Conservation (phyloP, 2,888 invertebrate species). For the Quadriops clusia region DNA sequence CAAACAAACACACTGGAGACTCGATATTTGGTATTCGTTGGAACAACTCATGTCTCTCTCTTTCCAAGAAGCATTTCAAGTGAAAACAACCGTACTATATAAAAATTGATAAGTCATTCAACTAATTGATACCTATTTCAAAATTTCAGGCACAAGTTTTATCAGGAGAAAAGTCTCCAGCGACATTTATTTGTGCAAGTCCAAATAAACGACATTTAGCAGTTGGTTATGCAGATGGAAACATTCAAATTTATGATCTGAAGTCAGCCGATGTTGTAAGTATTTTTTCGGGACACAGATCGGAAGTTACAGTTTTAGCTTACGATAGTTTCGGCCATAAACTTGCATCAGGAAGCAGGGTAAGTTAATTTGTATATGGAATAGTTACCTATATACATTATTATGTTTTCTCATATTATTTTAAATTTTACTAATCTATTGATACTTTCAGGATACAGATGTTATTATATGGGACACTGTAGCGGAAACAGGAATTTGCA, state of each 20-base stretch:
- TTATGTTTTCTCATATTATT: background rate
- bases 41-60: no score
- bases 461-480: slow-evolving; percentile 92
- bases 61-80: no score
- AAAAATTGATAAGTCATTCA: no score
- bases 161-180: slow-evolving; percentile 68
- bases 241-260: slow-evolving; percentile 72
- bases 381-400: slow-evolving; percentile 1
- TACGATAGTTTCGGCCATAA: slow-evolving; percentile 77
- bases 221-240: slow-evolving; percentile 86
- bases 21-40: no score
- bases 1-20: no score
- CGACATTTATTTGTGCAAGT: slow-evolving; percentile 63
- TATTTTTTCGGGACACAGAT: slow-evolving; percentile 73
- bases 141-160: slow-evolving; percentile 58
- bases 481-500: slow-evolving; percentile 77
- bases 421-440: background rate
- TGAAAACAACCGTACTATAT: no score
- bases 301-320: slow-evolving; percentile 67
- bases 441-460: slow-evolving; percentile 66
- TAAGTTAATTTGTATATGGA: slow-evolving; percentile 23
- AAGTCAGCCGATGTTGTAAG: slow-evolving; percentile 58
- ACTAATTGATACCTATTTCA: slow-evolving; percentile 10
- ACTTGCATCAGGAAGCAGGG: slow-evolving; percentile 81
- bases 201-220: slow-evolving; percentile 71